phyloP scores from a whole-genome alignment of 2,113 vertebrate genomes.

The Numida meleagris region DNA sequence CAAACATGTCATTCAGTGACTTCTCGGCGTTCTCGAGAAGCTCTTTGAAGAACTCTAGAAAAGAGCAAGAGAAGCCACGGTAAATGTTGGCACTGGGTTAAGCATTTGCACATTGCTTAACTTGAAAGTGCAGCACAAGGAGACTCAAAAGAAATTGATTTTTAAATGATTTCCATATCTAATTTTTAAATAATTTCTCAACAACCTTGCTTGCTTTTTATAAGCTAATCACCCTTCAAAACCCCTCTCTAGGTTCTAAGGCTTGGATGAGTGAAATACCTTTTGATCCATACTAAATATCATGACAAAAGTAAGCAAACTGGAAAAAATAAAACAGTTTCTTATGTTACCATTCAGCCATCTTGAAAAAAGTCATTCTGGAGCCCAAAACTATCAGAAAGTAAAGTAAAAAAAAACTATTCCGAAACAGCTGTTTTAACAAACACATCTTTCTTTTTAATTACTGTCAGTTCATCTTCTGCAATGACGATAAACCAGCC shows the following conservation, averaged over 20 bases:
- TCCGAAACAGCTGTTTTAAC: neutral
- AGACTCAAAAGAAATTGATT: neutral
- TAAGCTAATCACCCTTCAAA: neutral
- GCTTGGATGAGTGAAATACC: neutral
- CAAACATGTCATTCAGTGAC: slow-evolving; percentile 94
- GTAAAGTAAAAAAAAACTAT: neutral
- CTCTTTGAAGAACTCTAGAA: slow-evolving; percentile 95
- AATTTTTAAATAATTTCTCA: neutral
- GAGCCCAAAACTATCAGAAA: neutral
- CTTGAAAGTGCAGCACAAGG: neutral
- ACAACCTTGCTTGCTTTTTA: neutral
- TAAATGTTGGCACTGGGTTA: fast-evolving
- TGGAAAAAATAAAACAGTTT: neutral
- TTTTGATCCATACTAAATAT: neutral
- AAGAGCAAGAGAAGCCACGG: neutral
- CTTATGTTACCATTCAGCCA: neutral
- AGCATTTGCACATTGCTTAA: neutral
- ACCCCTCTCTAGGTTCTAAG: neutral
- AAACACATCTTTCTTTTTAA: neutral
- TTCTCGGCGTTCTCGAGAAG: slow-evolving; percentile 90
- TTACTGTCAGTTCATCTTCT: neutral
- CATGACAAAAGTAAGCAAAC: neutral
- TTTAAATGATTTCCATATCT: neutral
- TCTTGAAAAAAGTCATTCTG: neutral
- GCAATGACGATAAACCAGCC: neutral